A percentile compares a stretch with the other conserved stretches of the same genome.
These are phyloP conservation scores for Diphyllodes magnificus DNA, from an alignment of 2,113 vertebrate species.

Conservation along the genomic window DNA sequence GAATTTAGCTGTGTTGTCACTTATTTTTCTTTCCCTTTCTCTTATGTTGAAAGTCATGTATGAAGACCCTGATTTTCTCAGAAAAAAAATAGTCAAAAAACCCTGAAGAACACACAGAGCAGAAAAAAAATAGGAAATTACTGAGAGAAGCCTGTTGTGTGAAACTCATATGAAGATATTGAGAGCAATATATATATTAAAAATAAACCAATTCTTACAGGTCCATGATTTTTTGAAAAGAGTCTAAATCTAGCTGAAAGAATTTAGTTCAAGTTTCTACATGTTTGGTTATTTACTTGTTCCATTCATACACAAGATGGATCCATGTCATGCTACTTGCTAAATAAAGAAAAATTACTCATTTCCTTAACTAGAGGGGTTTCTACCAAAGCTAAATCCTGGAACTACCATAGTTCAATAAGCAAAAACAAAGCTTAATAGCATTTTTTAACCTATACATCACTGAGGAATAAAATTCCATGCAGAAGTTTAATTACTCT, in stretches of 20 bases:
- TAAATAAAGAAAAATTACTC: neutral
- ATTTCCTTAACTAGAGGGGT: neutral
- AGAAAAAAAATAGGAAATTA: neutral
- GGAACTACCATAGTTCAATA: neutral
- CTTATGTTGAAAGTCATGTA: neutral
- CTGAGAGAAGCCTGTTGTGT: neutral
- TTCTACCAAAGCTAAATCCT: neutral
- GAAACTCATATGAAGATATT: neutral
- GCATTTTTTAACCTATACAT: neutral
- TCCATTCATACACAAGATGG: neutral
- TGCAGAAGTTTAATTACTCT: neutral
- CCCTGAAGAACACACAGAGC: fast-evolving
- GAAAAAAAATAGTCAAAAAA: neutral
- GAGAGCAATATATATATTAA: neutral
- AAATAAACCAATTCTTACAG: neutral
- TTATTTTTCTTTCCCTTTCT: neutral
- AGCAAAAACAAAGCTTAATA: neutral
- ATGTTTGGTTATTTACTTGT: neutral
- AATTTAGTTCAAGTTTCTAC: neutral
- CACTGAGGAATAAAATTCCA: neutral
- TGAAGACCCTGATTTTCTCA: neutral
- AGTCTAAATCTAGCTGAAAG: neutral
- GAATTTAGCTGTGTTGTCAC: neutral
- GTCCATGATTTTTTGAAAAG: neutral
- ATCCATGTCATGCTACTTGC: neutral